phyloP scores from a whole-genome alignment of 2,113 vertebrate species.

The Collichthys lucidus region DNA sequence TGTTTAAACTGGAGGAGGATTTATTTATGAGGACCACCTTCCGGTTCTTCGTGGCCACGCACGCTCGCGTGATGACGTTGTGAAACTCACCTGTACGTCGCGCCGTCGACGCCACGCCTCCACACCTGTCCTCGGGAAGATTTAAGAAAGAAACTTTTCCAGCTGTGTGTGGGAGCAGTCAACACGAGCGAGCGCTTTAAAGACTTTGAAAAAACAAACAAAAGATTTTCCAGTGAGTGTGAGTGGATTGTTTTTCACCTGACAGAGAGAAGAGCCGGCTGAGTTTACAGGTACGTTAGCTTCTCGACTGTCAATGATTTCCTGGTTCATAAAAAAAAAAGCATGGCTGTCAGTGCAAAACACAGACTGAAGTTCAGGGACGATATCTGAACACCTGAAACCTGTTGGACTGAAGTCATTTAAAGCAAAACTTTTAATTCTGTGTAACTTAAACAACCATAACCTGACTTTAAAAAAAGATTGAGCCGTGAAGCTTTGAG shows the following conservation, averaged over 20 bases:
- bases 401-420: background rate
- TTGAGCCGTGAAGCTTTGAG: background rate
- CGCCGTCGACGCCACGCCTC: conserved; percentile 39
- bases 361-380: background rate
- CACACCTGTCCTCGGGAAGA: conserved; percentile 57
- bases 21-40: background rate
- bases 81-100: conserved; percentile 72
- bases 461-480: no score
- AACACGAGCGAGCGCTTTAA: background rate
- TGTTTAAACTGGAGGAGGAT: conserved; percentile 9
- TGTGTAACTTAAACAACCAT: background rate
- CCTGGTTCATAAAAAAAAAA: background rate
- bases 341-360: background rate
- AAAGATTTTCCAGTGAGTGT: background rate
- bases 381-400: background rate
- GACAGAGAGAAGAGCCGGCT: background rate
- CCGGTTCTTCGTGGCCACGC: background rate
- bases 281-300: conserved; percentile 56
- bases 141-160: conserved; percentile 28
- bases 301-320: background rate
- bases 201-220: background rate
- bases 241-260: no score
- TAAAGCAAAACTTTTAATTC: background rate
- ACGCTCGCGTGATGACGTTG: conserved; percentile 60
- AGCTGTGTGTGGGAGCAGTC: background rate